Conservation (phyloP, 2,888 invertebrate genomes). For the Aleiodes alternator region DNA sequence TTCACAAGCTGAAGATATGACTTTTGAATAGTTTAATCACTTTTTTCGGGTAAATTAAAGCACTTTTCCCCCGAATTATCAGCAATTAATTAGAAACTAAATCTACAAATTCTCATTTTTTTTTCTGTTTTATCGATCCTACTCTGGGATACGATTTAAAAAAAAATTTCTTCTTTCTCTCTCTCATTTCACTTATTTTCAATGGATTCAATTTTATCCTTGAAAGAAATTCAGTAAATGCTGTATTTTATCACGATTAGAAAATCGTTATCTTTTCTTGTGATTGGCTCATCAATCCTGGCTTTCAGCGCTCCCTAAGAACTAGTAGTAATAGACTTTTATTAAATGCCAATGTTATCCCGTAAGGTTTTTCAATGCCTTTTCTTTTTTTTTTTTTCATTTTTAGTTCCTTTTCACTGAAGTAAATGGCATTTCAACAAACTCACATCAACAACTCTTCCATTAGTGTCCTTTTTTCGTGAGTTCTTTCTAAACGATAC, state of each 20-base stretch:
- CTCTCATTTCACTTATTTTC: too few relatives aligned
- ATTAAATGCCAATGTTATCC: slow-evolving; percentile 38
- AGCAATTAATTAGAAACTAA: too few relatives aligned
- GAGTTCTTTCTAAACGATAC: slow-evolving; percentile 24
- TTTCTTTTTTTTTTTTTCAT: background rate
- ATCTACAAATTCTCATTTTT: too few relatives aligned
- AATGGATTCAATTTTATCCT: too few relatives aligned
- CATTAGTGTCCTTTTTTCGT: slow-evolving; percentile 28
- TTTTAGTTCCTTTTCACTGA: slow-evolving; percentile 11
- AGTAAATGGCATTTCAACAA: slow-evolving; percentile 20
- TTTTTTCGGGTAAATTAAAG: too few relatives aligned
- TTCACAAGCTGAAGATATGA: too few relatives aligned
- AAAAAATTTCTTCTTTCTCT: too few relatives aligned
- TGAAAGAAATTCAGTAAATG: background rate
- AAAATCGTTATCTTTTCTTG: slow-evolving; percentile 18
- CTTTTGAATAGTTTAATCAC: too few relatives aligned
- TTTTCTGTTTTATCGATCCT: too few relatives aligned
- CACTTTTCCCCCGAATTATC: too few relatives aligned
- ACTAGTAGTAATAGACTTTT: slow-evolving; percentile 25
- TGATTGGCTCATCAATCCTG: slow-evolving; percentile 37
- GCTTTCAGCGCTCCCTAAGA: slow-evolving; percentile 10
- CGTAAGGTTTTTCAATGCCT: background rate
- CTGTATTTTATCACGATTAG: slow-evolving; percentile 4
- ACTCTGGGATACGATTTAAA: too few relatives aligned
- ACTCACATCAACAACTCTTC: slow-evolving; percentile 20